Percentiles rank a stretch among this genome's conserved stretches.
Conservation (phyloP, 1,140 invertebrate genomes). For the Phymastichus coffea region DNA sequence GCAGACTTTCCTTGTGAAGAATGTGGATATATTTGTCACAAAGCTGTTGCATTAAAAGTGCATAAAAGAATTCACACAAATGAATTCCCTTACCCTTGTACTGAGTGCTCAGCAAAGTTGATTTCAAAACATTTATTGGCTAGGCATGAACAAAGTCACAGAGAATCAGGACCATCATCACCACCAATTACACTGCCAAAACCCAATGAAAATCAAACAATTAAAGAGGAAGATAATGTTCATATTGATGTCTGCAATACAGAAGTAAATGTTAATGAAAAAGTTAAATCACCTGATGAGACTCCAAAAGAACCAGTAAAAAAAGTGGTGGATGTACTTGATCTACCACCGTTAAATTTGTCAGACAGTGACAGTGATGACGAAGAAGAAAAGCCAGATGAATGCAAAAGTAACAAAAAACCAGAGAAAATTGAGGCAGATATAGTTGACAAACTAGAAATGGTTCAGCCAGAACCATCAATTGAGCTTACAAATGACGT, state of each 20-base stretch:
- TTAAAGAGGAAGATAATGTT: conserved; percentile 1
- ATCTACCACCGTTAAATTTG: conserved; percentile 77
- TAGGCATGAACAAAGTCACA: conserved; percentile 66
- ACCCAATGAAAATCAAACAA: not conserved
- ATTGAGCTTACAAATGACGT: conserved; percentile 27
- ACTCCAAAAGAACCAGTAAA: conserved; percentile 41
- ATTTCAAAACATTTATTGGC: conserved; percentile 75
- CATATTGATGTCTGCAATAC: conserved; percentile 12
- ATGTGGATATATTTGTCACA: conserved; percentile 72
- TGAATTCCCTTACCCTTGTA: conserved; percentile 71
- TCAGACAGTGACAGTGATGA: conserved; percentile 75
- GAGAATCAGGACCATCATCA: conserved; percentile 44
- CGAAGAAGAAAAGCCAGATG: conserved; percentile 49
- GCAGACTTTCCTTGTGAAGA: conserved; percentile 76
- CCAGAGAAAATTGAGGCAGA: conserved; percentile 21
- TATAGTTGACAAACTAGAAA: not conserved
- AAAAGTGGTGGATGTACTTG: conserved; percentile 63
- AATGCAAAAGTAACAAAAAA: conserved; percentile 28
- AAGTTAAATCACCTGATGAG: not conserved
- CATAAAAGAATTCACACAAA: conserved; percentile 75
- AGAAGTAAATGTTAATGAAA: not conserved
- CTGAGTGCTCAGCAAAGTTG: conserved; percentile 73
- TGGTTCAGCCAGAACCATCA: not conserved
- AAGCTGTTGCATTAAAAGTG: conserved; percentile 77
- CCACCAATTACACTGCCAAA: not conserved